Percentiles rank a stretch among this genome's conserved stretches.
Evolutionary conservation across 2,113 vertebrate genomes (phyloP).

Genomic region (Siniperca knerii): DNA sequence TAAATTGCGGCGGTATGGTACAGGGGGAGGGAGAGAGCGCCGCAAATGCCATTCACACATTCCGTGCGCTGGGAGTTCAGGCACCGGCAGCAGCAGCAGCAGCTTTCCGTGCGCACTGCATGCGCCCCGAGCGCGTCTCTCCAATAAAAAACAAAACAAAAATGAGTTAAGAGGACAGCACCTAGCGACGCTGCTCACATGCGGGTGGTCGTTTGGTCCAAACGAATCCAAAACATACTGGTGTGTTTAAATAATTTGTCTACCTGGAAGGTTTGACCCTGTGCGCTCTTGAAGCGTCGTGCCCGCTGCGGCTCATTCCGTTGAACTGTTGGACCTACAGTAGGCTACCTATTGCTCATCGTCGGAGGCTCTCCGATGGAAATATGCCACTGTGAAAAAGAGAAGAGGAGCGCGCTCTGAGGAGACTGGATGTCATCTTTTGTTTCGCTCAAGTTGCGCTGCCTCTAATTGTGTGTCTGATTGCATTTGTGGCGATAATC

Average conservation of each 20-base stretch:
- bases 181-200: neutral
- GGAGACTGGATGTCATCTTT: conserved; percentile 50
- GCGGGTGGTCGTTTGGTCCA: neutral
- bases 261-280: conserved; percentile 26
- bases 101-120: conserved; percentile 38
- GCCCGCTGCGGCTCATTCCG: conserved; percentile 19
- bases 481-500: conserved; percentile 26
- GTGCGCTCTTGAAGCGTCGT: conserved; percentile 15
- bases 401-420: conserved; percentile 12
- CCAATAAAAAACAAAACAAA: conserved; percentile 15
- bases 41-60: conserved; percentile 66
- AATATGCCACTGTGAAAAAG: conserved; percentile 34
- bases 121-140: conserved; percentile 61
- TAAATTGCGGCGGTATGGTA: conserved; percentile 66
- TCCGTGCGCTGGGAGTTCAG: conserved; percentile 61
- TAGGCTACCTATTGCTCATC: neutral
- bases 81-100: conserved; percentile 31
- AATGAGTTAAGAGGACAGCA: conserved; percentile 48
- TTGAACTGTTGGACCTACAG: conserved; percentile 56
- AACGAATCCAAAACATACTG: neutral
- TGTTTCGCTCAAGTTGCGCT: conserved; percentile 39
- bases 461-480: conserved; percentile 12
- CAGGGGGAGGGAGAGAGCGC: conserved; percentile 52
- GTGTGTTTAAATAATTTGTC: neutral
- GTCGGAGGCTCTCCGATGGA: conserved; percentile 49